Conservation (phyloP, 1,140 invertebrate species). For the Popillia japonica region DNA sequence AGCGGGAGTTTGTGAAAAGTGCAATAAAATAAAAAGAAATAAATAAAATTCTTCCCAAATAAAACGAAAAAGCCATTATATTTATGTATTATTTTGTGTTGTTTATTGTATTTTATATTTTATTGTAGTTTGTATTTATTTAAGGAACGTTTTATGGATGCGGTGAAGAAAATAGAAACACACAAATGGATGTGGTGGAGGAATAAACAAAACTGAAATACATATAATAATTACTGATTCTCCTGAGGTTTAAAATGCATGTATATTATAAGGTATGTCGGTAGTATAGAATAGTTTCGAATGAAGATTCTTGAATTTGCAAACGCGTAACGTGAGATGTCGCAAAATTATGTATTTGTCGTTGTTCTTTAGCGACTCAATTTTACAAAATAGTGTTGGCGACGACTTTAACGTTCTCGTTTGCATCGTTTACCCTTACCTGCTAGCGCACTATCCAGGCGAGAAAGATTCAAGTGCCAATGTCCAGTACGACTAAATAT, state of each 20-base stretch:
- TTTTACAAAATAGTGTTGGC: neutral
- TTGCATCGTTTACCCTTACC: conserved; percentile 22
- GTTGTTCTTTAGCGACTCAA: neutral
- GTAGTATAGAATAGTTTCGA: neutral
- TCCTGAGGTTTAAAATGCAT: conserved; percentile 24
- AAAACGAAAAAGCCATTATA: neutral
- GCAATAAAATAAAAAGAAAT: neutral
- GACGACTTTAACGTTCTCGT: neutral
- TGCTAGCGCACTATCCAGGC: neutral
- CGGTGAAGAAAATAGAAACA: conserved; percentile 10
- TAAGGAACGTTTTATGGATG: neutral
- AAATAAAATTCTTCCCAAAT: neutral
- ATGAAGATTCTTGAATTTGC: neutral
- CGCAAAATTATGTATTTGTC: no score
- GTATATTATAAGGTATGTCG: neutral
- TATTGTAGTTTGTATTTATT: neutral
- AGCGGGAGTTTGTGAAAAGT: conserved; percentile 1
- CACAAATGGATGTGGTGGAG: neutral
- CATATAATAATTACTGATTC: conserved; percentile 27
- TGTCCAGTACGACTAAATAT: neutral
- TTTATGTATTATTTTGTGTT: neutral
- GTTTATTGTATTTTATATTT: neutral
- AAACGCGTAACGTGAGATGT: neutral
- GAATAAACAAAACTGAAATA: conserved; percentile 22
- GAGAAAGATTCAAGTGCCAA: neutral